Conservation (phyloP, 2,797 vertebrate genomes). For the Cuniculus paca region DNA sequence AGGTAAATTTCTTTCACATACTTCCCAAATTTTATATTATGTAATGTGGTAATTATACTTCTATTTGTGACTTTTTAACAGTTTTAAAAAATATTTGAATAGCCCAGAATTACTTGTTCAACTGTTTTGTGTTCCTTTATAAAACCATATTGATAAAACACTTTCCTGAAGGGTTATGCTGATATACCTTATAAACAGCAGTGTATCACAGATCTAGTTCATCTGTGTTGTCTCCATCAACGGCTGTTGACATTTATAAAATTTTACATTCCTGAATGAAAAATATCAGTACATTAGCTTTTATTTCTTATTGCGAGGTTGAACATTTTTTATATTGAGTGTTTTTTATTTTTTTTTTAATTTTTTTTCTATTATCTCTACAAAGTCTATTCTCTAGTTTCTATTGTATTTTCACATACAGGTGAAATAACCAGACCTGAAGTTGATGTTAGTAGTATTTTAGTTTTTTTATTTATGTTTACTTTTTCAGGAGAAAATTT, state of each 20-base stretch:
- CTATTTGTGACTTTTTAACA: constrained; percentile 5
- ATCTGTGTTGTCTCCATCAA: neutral
- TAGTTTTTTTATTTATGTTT: constrained; percentile 52
- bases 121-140: constrained; percentile 9
- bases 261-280: constrained; percentile 17
- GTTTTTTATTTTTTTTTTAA: too few species aligned
- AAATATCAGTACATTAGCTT: constrained; percentile 37
- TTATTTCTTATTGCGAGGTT: constrained; percentile 25
- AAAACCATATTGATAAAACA: neutral
- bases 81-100: constrained; percentile 37
- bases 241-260: neutral
- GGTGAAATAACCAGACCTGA: constrained; percentile 13
- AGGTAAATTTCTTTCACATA: neutral
- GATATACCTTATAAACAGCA: neutral
- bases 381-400: constrained; percentile 41
- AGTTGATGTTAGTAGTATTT: constrained; percentile 39
- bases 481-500: constrained; percentile 65
- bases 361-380: constrained; percentile 1
- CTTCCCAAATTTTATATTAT: neutral
- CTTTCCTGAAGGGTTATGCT: neutral
- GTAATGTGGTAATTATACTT: neutral
- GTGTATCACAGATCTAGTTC: neutral
- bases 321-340: constrained; percentile 17
- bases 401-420: constrained; percentile 7
- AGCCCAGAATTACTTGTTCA: constrained; percentile 21